Evolutionary conservation across 1,140 invertebrate genomes (phyloP).

Genomic region (Zaprionus kolodkinae): DNA sequence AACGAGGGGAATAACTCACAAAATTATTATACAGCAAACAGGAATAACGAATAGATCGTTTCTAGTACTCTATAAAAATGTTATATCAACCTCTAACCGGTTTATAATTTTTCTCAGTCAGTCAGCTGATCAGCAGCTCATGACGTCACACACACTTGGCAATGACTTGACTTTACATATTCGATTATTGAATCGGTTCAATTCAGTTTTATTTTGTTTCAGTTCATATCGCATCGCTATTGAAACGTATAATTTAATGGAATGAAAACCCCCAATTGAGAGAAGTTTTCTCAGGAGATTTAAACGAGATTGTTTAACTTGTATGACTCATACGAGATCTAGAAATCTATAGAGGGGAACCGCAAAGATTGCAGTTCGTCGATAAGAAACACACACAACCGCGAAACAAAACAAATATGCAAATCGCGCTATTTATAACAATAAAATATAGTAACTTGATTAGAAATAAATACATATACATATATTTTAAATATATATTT

Average conservation of each 20-base stretch:
- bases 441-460: slow-evolving; percentile 6
- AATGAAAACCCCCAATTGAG: slow-evolving; percentile 32
- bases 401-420: not conserved
- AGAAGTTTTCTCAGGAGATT: slow-evolving; percentile 23
- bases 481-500: not conserved
- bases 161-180: slow-evolving; percentile 55
- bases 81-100: slow-evolving; percentile 14
- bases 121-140: slow-evolving; percentile 29
- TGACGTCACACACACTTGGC: slow-evolving; percentile 44
- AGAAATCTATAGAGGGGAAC: not conserved
- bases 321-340: too few species aligned
- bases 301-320: not conserved
- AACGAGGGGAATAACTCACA: not conserved
- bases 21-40: slow-evolving; percentile 3
- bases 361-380: not conserved
- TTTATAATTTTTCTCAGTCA: slow-evolving; percentile 18
- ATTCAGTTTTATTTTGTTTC: slow-evolving; percentile 4
- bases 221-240: slow-evolving; percentile 28
- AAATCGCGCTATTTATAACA: slow-evolving; percentile 4
- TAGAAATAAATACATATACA: not conserved
- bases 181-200: slow-evolving; percentile 29
- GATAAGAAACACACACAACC: too few species aligned
- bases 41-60: not conserved
- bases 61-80: not conserved
- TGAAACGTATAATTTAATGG: slow-evolving; percentile 51